Evolutionary conservation across 2,888 invertebrate genomes (phyloP).

Genomic region (Palloptera scutellata): DNA sequence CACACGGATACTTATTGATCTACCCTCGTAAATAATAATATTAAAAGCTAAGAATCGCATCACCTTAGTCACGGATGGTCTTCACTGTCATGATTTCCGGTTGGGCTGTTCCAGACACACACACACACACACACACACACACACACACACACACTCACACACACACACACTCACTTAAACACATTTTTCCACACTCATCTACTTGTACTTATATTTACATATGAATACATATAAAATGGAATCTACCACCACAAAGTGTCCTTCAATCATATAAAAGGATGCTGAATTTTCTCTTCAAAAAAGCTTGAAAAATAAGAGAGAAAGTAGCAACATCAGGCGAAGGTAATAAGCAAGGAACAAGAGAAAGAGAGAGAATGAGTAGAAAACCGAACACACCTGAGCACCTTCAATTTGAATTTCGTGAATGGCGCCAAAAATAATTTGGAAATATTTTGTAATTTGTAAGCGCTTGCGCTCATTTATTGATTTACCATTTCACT

Average conservation of each 20-base stretch:
- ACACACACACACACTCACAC: background rate
- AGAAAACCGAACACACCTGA: background rate
- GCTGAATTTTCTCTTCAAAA: too few relatives aligned
- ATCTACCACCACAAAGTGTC: background rate
- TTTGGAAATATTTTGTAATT: conserved; percentile 8
- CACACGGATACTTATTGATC: too few relatives aligned
- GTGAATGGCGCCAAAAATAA: conserved; percentile 48
- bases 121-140: background rate
- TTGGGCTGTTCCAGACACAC: too few relatives aligned
- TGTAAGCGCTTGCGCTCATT: conserved; percentile 46
- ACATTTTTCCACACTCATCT: too few relatives aligned
- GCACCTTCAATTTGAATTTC: conserved; percentile 34
- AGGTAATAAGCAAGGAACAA: too few relatives aligned
- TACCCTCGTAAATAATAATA: too few relatives aligned
- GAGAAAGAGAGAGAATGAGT: background rate
- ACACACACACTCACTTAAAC: too few relatives aligned
- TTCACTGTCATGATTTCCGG: too few relatives aligned
- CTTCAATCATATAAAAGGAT: too few relatives aligned
- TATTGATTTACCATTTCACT: conserved; percentile 45
- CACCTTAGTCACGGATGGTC: too few relatives aligned
- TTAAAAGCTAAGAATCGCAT: too few relatives aligned
- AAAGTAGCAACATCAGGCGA: background rate
- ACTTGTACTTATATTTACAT: background rate
- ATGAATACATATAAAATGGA: background rate
- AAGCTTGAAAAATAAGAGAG: background rate